phyloP scores from a whole-genome alignment of 2,113 vertebrate species.

The Periophthalmodon schlosseri region DNA sequence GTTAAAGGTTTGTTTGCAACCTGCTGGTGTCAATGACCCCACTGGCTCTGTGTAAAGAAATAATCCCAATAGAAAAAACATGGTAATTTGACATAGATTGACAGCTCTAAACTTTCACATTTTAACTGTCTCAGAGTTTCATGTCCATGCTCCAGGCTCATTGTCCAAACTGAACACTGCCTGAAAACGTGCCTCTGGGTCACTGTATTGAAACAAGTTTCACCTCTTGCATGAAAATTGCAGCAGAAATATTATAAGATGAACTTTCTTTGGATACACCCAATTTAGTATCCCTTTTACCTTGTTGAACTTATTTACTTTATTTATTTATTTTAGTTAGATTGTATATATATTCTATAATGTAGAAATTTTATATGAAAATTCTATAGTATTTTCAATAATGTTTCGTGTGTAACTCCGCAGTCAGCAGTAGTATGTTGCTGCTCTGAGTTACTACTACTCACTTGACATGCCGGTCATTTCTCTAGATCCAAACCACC shows the following conservation, averaged over 20 bases:
- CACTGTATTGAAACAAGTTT: slow-evolving; percentile 29
- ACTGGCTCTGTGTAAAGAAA: not conserved
- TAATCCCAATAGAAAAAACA: not conserved
- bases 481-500: slow-evolving; percentile 84
- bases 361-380: not conserved
- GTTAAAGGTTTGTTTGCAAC: slow-evolving; percentile 13
- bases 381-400: not conserved
- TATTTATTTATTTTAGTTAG: not conserved
- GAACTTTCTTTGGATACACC: not conserved
- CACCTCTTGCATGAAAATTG: slow-evolving; percentile 37
- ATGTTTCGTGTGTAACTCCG: not conserved
- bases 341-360: too few relatives aligned
- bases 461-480: slow-evolving; percentile 82
- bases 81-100: not conserved
- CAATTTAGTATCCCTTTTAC: slow-evolving; percentile 1
- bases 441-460: slow-evolving; percentile 61
- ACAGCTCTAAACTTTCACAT: not conserved
- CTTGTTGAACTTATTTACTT: not conserved
- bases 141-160: slow-evolving; percentile 13
- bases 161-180: not conserved
- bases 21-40: slow-evolving; percentile 12
- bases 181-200: slow-evolving; percentile 37
- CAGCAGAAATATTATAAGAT: slow-evolving; percentile 23
- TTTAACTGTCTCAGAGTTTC: not conserved
- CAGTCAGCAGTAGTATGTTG: slow-evolving; percentile 39